Conservation (phyloP, 1,140 invertebrate genomes). For the Zaprionus africanus region DNA sequence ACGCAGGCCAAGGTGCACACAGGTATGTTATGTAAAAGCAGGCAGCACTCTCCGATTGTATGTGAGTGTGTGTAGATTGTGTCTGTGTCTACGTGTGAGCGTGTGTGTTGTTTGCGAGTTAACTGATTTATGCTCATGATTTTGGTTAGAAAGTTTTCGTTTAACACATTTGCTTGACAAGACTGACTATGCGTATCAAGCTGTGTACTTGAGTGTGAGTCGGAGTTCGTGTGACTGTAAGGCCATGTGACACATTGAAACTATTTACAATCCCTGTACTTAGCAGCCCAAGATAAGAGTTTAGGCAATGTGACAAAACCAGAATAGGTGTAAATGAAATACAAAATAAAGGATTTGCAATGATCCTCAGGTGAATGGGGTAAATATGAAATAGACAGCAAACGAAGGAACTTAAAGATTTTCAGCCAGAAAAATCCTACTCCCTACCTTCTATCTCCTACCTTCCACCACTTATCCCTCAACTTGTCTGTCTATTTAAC, state of each 20-base stretch:
- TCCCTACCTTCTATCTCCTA: background rate
- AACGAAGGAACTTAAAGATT: background rate
- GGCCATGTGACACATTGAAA: constrained; percentile 3
- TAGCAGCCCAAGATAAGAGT: background rate
- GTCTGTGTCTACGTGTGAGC: constrained; percentile 9
- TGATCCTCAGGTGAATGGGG: too few relatives aligned
- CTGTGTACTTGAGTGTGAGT: background rate
- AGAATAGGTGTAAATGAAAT: background rate
- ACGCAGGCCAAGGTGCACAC: constrained; percentile 19
- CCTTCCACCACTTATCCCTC: background rate
- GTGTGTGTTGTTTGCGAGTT: constrained; percentile 72
- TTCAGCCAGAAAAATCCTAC: too few relatives aligned
- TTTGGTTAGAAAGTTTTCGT: constrained; percentile 70
- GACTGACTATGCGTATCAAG: background rate
- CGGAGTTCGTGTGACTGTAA: background rate
- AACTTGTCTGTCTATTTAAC: background rate
- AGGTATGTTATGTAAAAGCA: constrained; percentile 25
- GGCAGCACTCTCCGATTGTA: background rate
- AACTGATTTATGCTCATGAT: constrained; percentile 77
- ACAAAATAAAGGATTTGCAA: too few relatives aligned
- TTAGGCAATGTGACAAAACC: background rate
- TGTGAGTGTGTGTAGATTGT: constrained; percentile 19
- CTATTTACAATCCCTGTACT: background rate
- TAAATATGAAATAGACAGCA: background rate
- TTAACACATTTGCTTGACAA: constrained; percentile 59